These are phyloP conservation scores for Rostratula benghalensis DNA, from an alignment of 2,113 vertebrate genomes.

Conservation along the genomic window DNA sequence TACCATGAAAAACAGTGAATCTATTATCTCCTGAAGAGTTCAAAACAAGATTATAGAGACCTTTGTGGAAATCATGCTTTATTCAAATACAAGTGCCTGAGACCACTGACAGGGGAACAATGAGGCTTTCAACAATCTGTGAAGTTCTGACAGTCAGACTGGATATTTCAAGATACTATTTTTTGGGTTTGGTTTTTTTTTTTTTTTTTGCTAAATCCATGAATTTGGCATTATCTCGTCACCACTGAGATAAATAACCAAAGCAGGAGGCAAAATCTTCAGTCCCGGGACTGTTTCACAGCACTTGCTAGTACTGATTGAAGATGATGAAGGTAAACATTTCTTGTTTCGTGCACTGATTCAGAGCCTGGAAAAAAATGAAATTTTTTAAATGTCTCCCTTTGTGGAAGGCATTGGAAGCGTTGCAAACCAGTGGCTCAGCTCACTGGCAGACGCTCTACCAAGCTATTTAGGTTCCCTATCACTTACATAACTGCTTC, in stretches of 20 bases:
- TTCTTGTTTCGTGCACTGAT: neutral
- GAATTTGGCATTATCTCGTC: neutral
- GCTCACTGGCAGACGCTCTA: neutral
- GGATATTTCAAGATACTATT: neutral
- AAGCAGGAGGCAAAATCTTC: neutral
- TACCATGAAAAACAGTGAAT: neutral
- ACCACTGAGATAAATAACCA: neutral
- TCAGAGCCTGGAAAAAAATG: neutral
- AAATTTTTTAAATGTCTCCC: neutral
- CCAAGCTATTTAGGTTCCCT: neutral
- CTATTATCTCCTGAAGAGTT: neutral
- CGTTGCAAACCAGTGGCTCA: neutral
- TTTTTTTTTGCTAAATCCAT: neutral
- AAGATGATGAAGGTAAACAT: neutral
- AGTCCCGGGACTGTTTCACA: neutral
- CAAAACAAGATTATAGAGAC: neutral
- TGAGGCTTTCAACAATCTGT: neutral
- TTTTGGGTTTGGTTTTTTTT: no score
- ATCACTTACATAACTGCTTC: neutral
- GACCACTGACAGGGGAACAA: neutral
- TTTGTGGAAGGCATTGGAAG: neutral
- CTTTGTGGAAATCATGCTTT: neutral
- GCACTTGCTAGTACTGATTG: neutral
- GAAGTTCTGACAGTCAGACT: neutral
- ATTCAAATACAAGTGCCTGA: neutral